phyloP scores from a whole-genome alignment of 1,140 invertebrate species.

The Galleria mellonella region DNA sequence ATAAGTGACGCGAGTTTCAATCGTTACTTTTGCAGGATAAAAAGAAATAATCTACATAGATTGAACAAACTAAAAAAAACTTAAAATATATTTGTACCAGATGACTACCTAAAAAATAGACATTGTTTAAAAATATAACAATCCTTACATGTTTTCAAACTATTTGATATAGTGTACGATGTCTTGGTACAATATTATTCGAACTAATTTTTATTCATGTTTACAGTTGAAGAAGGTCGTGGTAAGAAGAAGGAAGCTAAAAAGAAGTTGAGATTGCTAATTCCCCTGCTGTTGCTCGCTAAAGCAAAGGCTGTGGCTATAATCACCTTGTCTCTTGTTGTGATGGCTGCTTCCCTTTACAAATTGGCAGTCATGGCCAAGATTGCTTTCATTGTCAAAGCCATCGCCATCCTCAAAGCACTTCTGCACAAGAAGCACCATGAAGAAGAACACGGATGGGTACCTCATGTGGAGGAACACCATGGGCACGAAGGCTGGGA shows the following conservation, averaged over 20 bases:
- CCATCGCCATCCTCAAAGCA: conserved; percentile 50
- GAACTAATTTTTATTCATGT: conserved; percentile 1
- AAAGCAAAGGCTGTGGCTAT: conserved; percentile 52
- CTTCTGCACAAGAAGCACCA: conserved; percentile 81
- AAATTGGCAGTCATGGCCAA: conserved; percentile 56
- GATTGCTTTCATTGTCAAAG: conserved; percentile 59
- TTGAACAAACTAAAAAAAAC: too few relatives aligned
- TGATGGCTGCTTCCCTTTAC: conserved; percentile 58
- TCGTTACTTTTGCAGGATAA: too few relatives aligned
- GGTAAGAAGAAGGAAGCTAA: conserved; percentile 61
- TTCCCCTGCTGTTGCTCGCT: conserved; percentile 47
- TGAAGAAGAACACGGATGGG: conserved; percentile 81
- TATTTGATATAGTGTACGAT: not conserved
- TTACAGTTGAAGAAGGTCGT: conserved; percentile 50
- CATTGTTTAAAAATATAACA: too few relatives aligned
- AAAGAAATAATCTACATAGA: too few relatives aligned
- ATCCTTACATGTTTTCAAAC: not conserved
- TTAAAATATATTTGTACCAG: too few relatives aligned
- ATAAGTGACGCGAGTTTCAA: too few relatives aligned
- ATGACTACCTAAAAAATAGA: too few relatives aligned
- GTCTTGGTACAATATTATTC: conserved; percentile 1
- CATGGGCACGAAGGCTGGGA: conserved; percentile 62
- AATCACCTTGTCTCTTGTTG: conserved; percentile 33
- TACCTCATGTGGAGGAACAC: conserved; percentile 75
- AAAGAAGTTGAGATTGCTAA: conserved; percentile 59